These are phyloP conservation scores for Hydrolagus colliei DNA, from an alignment of 2,797 vertebrate genomes.

Conservation along the genomic window DNA sequence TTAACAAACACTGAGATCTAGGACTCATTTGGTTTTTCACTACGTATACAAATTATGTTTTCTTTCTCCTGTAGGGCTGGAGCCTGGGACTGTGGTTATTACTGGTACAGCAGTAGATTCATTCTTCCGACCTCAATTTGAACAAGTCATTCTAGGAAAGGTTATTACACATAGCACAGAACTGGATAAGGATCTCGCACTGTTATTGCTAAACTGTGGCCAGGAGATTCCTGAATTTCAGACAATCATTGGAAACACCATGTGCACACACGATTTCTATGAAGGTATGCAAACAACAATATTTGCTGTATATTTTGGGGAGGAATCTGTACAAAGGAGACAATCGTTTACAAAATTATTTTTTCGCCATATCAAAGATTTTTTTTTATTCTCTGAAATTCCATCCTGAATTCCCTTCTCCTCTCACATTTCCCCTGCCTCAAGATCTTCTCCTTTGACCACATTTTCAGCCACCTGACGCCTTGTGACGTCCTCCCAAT, in stretches of 20 bases:
- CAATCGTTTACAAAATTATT: not conserved
- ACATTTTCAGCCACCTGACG: too few relatives aligned
- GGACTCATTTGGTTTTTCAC: conserved; percentile 26
- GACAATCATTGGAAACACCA: conserved; percentile 64
- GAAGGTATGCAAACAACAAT: conserved; percentile 57
- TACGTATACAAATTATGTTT: conserved; percentile 32
- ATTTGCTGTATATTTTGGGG: too few relatives aligned
- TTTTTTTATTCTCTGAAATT: too few relatives aligned
- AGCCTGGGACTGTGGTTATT: conserved; percentile 71
- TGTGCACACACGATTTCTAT: conserved; percentile 83
- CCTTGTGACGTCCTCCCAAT: too few relatives aligned
- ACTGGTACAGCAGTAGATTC: conserved; percentile 70
- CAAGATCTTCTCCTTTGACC: too few relatives aligned
- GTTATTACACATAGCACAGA: conserved; percentile 69
- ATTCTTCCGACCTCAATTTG: conserved; percentile 65
- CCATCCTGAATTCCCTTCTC: too few relatives aligned
- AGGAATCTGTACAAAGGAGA: not conserved
- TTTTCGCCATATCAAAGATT: too few relatives aligned
- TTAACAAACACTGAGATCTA: not conserved
- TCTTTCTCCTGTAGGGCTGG: conserved; percentile 53
- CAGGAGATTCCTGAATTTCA: conserved; percentile 57
- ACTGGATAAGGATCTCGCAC: conserved; percentile 64
- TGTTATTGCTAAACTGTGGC: conserved; percentile 67
- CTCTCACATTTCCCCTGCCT: too few relatives aligned
- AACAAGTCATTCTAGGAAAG: conserved; percentile 74